These are phyloP conservation scores for Rachycentron canadum DNA, from an alignment of 2,797 vertebrate species.

Conservation along the genomic window DNA sequence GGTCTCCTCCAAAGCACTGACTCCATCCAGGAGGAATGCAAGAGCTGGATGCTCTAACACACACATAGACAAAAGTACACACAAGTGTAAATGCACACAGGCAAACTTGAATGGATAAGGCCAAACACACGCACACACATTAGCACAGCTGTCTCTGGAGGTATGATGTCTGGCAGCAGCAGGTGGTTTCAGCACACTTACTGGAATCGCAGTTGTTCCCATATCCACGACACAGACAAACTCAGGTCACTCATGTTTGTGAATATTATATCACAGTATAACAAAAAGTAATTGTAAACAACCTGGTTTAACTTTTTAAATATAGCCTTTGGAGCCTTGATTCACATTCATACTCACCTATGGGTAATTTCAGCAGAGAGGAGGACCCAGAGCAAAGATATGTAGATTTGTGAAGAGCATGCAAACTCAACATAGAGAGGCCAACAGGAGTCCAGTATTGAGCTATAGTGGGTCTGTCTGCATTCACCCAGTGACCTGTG, in stretches of 20 bases:
- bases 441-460: background rate
- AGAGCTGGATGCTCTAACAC: constrained; percentile 65
- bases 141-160: constrained; percentile 48
- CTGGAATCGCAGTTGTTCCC: constrained; percentile 59
- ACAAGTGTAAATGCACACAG: constrained; percentile 20
- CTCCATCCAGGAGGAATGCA: constrained; percentile 71
- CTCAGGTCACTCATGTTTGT: constrained; percentile 27
- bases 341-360: constrained; percentile 27
- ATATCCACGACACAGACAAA: constrained; percentile 22
- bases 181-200: constrained; percentile 70
- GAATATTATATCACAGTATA: constrained; percentile 28
- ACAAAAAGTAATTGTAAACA: constrained; percentile 25
- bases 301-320: constrained; percentile 41
- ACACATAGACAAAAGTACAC: constrained; percentile 17
- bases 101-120: constrained; percentile 28
- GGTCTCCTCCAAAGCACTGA: constrained; percentile 66
- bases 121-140: constrained; percentile 23
- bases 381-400: background rate
- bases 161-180: constrained; percentile 72
- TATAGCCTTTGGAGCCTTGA: constrained; percentile 3
- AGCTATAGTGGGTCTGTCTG: constrained; percentile 2
- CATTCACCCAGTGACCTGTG: background rate
- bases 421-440: constrained; percentile 4
- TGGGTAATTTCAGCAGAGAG: background rate
- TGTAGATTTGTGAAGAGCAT: constrained; percentile 6